These are phyloP conservation scores for Watsonalla cultraria DNA, from an alignment of 2,888 invertebrate genomes.

Conservation along the genomic window DNA sequence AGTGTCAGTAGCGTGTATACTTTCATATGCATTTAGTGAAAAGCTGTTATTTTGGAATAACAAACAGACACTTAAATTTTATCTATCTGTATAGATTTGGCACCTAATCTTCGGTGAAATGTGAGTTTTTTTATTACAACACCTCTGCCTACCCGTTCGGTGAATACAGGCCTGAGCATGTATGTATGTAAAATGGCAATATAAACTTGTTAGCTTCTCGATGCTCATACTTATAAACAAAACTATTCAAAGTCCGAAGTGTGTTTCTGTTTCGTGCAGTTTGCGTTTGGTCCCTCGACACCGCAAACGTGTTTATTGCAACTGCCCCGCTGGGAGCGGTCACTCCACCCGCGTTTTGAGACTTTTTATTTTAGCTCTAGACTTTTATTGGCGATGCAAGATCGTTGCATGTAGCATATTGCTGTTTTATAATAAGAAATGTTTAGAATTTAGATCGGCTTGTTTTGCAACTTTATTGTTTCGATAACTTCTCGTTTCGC, in stretches of 20 bases:
- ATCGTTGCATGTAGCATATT: not conserved
- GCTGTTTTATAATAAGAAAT: not conserved
- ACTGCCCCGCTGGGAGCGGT: conserved; percentile 41
- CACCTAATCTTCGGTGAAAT: no score
- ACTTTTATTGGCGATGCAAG: not conserved
- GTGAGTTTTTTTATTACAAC: no score
- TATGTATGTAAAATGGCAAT: no score
- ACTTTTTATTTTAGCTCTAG: conserved; percentile 10
- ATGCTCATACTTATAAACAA: not conserved
- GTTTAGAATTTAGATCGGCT: conserved; percentile 1
- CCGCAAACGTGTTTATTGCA: conserved; percentile 38
- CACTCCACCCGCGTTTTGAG: conserved; percentile 17
- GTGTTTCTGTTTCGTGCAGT: conserved; percentile 8
- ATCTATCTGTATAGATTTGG: no score
- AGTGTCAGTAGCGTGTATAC: no score
- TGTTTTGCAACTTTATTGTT: not conserved
- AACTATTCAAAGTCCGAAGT: not conserved
- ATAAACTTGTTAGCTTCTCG: conserved; percentile 10
- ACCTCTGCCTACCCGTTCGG: no score
- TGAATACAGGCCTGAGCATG: no score
- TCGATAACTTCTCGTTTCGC: not conserved
- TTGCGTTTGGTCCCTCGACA: conserved; percentile 15
- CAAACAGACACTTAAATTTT: no score
- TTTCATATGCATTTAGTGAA: no score
- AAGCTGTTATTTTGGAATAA: no score